phyloP scores from a whole-genome alignment of 2,888 invertebrate genomes.

The Diaphora mendica region DNA sequence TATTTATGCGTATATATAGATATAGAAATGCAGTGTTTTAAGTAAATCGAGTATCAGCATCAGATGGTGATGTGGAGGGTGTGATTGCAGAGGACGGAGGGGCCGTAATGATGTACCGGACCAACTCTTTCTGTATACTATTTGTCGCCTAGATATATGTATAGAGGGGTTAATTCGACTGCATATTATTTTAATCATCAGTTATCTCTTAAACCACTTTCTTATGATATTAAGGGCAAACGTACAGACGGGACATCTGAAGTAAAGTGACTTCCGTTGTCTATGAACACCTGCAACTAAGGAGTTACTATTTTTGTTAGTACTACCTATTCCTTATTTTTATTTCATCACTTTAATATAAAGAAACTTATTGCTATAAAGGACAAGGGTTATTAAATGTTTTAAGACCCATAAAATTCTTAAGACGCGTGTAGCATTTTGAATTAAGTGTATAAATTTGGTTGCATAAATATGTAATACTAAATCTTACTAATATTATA shows the following conservation, averaged over 20 bases:
- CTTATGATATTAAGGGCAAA: background rate
- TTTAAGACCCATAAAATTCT: background rate
- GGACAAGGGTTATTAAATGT: background rate
- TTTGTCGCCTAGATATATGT: slow-evolving; percentile 23
- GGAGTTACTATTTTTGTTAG: background rate
- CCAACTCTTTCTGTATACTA: slow-evolving; percentile 54
- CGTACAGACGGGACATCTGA: background rate
- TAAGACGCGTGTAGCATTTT: background rate
- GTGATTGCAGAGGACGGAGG: slow-evolving; percentile 33
- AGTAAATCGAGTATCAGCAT: slow-evolving; percentile 38
- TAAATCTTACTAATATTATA: too few species aligned
- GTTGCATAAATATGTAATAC: too few species aligned
- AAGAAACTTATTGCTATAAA: too few species aligned
- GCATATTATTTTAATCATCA: background rate
- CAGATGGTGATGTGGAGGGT: slow-evolving; percentile 46
- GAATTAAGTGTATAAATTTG: background rate
- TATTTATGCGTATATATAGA: background rate
- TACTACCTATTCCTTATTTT: background rate
- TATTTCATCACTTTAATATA: too few species aligned
- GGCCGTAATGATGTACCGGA: slow-evolving; percentile 58
- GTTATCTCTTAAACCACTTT: too few species aligned
- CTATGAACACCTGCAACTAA: background rate
- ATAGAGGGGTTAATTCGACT: slow-evolving; percentile 47
- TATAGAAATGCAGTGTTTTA: slow-evolving; percentile 11
- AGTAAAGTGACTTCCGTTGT: too few species aligned